phyloP scores from a whole-genome alignment of 2,888 invertebrate species.

The Notocelia uddmanniana region DNA sequence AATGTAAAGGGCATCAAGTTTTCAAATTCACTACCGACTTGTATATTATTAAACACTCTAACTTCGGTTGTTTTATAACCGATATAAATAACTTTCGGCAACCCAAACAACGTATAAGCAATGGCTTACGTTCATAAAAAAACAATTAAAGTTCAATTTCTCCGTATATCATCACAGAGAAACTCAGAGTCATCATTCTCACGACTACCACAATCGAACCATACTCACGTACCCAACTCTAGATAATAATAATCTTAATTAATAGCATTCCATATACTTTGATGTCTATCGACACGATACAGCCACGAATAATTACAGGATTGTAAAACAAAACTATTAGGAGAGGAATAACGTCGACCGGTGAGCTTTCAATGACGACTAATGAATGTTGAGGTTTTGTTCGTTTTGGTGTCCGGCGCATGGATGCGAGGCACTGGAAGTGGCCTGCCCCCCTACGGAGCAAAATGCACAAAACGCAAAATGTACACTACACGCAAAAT shows the following conservation, averaged over 20 bases:
- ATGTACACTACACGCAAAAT: no score
- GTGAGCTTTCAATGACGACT: slow-evolving; percentile 80
- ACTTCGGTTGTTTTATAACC: no score
- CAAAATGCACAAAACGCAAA: no score
- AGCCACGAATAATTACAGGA: slow-evolving; percentile 65
- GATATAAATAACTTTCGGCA: no score
- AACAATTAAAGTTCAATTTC: no score
- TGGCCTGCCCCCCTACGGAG: neutral
- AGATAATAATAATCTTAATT: slow-evolving; percentile 47
- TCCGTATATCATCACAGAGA: no score
- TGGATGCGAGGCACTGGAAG: slow-evolving; percentile 46
- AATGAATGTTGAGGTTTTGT: slow-evolving; percentile 73
- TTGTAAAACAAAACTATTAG: slow-evolving; percentile 61
- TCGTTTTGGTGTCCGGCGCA: slow-evolving; percentile 54
- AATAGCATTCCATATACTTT: slow-evolving; percentile 44
- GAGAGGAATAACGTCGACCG: slow-evolving; percentile 60
- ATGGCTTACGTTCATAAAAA: no score
- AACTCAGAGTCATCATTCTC: slow-evolving; percentile 12
- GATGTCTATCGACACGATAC: slow-evolving; percentile 45
- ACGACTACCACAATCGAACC: slow-evolving; percentile 7
- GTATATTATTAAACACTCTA: no score
- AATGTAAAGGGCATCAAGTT: no score
- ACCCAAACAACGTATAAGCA: no score
- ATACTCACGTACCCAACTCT: slow-evolving; percentile 7
- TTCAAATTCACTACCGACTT: no score